Evolutionary conservation across 2,888 invertebrate species (phyloP), one percentile per base, ranked within the genome.

Genomic region (Blera fallax): DNA sequence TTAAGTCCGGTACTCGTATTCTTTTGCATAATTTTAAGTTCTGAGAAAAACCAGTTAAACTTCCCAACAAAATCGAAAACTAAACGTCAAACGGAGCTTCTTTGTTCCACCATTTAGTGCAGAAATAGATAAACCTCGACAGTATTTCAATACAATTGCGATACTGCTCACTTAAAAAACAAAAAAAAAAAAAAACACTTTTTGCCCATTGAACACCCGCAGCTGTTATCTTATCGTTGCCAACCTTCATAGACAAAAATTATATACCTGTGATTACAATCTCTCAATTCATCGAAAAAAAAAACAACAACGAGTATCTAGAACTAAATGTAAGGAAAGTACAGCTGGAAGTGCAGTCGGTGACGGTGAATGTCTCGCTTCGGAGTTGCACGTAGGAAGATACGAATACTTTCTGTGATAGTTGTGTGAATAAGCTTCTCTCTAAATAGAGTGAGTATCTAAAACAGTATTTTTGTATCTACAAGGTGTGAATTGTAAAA

Each of bases 201-300:
- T n/a, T n/a, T n/a, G n/a, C n/a, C n/a, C n/a, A n/a, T n/a, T n/a
- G 32, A 5, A 14, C 4, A 14, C 14, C 10, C 18, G 14, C 24
- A 14, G 14, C 16, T 24, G 45, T 58, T 70, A 70, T 70, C 70
- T 70, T 58, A 70, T 70, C 70, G 45, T 5, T 37, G 11, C 29
- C 18, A 56, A 45, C 70, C 70, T 70, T 70, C 18, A 32, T 69
- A 40, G 69, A 54, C 40, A 14, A 70, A 54, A 45, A 16, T 45
- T 32, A 14, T 21, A 32, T 27, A 24, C 45, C 45, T 11, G 10
- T 29, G n/a, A 14, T n/a, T 3, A 10, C 34, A 40, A 32, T 50
- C 29, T 34, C 65, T 34, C 37, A 34, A 16, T 56, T 32, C 16
- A 62, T 43, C 16, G 62, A 8, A 14, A 24, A 18, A 27, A 58